These are phyloP conservation scores for Ptilorrhoa leucosticta DNA, from an alignment of 2,113 vertebrate genomes.

Conservation along the genomic window DNA sequence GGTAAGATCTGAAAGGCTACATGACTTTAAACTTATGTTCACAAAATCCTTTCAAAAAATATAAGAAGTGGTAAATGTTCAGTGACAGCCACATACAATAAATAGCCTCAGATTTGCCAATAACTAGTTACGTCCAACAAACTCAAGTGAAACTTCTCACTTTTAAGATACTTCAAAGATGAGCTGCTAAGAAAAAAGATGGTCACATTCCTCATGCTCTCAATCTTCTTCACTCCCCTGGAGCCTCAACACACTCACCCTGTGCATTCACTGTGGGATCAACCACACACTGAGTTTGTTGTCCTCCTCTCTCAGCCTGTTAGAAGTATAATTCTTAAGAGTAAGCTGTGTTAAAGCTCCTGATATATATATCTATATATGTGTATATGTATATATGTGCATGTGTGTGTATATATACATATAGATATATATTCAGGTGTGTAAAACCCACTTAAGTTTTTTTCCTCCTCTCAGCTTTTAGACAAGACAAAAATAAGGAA, in stretches of 20 bases:
- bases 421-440: neutral
- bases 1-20: neutral
- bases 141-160: neutral
- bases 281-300: neutral
- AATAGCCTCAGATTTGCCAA: neutral
- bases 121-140: neutral
- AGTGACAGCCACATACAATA: neutral
- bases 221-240: accelerated
- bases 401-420: neutral
- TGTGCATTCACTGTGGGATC: neutral
- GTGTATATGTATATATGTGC: accelerated
- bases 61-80: neutral
- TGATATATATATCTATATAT: neutral
- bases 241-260: neutral
- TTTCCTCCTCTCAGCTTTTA: neutral
- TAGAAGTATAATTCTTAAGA: neutral
- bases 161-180: neutral
- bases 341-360: neutral
- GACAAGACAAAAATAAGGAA: neutral
- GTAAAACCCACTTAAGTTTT: neutral
- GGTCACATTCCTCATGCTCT: neutral
- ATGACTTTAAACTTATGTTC: neutral
- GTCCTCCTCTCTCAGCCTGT: neutral
- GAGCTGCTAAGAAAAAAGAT: neutral
- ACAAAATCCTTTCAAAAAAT: neutral